Conservation (phyloP, 2,797 vertebrate genomes). For the Momotus momota region DNA sequence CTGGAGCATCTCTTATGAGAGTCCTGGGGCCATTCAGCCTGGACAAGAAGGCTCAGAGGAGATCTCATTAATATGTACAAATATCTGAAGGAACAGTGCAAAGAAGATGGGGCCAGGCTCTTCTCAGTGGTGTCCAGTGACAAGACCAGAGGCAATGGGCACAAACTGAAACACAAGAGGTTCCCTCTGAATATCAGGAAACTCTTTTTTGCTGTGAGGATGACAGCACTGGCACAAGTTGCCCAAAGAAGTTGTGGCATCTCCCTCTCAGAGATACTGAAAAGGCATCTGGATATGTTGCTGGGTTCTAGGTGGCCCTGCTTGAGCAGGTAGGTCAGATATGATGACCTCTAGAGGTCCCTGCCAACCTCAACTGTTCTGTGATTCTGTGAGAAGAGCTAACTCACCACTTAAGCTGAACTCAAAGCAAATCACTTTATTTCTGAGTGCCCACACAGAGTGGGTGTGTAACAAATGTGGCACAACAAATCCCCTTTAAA, state of each 20-base stretch:
- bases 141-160: neutral
- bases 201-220: neutral
- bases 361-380: neutral
- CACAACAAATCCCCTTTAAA: conserved; percentile 39
- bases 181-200: neutral
- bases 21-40: neutral
- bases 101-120: neutral
- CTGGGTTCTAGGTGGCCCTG: neutral
- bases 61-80: neutral
- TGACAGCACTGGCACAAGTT: neutral
- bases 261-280: neutral
- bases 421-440: neutral
- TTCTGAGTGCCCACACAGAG: conserved; percentile 3
- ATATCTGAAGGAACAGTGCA: neutral
- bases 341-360: neutral
- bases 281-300: neutral
- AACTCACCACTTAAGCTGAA: neutral
- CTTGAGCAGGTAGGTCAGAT: neutral
- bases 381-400: neutral
- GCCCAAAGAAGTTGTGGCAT: accelerated
- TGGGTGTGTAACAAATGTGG: conserved; percentile 8
- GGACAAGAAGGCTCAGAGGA: neutral
- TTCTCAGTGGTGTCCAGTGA: neutral
- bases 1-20: neutral
- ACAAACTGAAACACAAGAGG: neutral